Base-by-base conservation (phyloP, 1,140 invertebrate genomes). In the Psilanteris sp. region DNA sequence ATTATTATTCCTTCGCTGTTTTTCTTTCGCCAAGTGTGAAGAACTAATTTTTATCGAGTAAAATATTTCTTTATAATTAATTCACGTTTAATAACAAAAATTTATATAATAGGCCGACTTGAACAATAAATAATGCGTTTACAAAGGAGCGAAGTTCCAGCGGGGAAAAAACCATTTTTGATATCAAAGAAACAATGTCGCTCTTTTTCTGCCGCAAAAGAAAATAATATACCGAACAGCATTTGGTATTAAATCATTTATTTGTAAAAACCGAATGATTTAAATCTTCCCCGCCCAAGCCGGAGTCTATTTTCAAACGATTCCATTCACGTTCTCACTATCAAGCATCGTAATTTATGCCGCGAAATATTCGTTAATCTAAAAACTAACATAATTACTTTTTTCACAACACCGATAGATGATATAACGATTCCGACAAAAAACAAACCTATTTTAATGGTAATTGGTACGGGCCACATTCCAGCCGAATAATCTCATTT, bases 351-450 rank as follows among this genome's bases (percentile, higher is more conserved):
- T 70, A 71, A 62, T 61, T 54, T 72, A 72, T 64, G 57, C 68
- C 57, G 68, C 68, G 39, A 72, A 71, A 72, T 71, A 26, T 64
- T 62, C 57, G 64, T 64, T 64, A 57, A 48, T 18, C 57, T 20
- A 64, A 55, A 72, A 64, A 71, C 36, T 18, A 62, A 62, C 68
- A 72, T 72, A 72, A 72, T 72, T 72, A 50, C 50, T 64, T 64
- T 64, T 72, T 72, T 57, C 39, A 13, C 24, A 16, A 39, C 31
- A 24, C 41, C 67, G 44, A 50, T 59, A 59, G 52, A 61, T 61
- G 54, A 59, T 59, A 70, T 61, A 61, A 61, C 44, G 44, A 27
- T 11, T 6, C n/a, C 24, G 48, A 36, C 41, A 37, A 57, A 72
- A 61, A 70, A 43, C 14, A 31, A 41, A 27, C 34, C 34, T 34